Percentiles rank a stretch among this genome's conserved stretches.
Conservation (phyloP, 2,797 vertebrate genomes). For the Microhierax caerulescens region DNA sequence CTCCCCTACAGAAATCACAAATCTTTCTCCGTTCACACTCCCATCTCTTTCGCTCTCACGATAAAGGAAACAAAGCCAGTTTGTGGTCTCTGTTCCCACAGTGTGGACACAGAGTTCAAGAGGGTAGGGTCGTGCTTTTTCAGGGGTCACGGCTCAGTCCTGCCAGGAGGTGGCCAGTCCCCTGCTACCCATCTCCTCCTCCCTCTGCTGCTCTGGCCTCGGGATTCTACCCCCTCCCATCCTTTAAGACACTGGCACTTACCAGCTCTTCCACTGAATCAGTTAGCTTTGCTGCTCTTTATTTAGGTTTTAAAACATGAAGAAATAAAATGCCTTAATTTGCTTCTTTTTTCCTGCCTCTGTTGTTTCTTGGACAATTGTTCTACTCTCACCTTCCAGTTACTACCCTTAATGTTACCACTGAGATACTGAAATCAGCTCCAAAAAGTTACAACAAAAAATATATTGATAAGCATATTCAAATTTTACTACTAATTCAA, state of each 20-base stretch:
- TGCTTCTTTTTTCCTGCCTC: not conserved
- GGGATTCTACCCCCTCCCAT: not conserved
- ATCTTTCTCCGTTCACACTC: not conserved
- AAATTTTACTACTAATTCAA: not conserved
- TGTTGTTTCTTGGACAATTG: not conserved
- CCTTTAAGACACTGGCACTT: not conserved
- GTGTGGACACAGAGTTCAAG: not conserved
- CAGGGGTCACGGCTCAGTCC: fast-evolving
- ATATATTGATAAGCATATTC: too few species aligned
- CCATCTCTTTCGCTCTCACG: not conserved
- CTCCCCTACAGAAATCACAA: not conserved
- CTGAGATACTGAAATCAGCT: not conserved
- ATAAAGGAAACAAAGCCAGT: not conserved
- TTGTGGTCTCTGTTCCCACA: not conserved
- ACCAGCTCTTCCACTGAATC: not conserved
- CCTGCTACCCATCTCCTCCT: not conserved
- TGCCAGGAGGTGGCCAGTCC: not conserved
- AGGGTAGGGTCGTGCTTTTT: not conserved
- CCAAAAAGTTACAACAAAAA: not conserved
- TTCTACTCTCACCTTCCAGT: not conserved
- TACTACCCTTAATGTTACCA: not conserved
- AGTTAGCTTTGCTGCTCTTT: not conserved
- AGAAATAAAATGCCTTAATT: too few species aligned
- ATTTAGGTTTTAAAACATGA: not conserved
- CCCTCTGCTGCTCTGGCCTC: not conserved